Evolutionary conservation across 2,888 invertebrate genomes (phyloP).

Genomic region (Cybosia mesomella): DNA sequence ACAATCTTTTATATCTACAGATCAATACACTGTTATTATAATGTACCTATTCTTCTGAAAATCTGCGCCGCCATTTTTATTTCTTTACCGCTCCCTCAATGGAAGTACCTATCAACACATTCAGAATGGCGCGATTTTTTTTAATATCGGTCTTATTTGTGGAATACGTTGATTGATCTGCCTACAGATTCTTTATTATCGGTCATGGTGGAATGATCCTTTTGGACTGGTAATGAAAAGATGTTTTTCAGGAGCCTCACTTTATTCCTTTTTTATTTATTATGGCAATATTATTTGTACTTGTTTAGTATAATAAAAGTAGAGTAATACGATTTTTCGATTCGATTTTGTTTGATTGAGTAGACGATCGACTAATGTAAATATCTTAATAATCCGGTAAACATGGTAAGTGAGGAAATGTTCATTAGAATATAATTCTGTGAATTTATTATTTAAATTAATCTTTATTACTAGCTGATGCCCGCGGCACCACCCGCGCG

Average conservation of each 20-base stretch:
- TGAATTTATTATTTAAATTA: too few relatives aligned
- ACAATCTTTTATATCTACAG: neutral
- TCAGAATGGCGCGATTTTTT: constrained; percentile 34
- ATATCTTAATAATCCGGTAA: too few relatives aligned
- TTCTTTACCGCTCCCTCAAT: constrained; percentile 1
- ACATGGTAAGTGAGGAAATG: too few relatives aligned
- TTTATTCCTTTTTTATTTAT: constrained; percentile 25
- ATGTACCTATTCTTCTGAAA: neutral
- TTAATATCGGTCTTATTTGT: constrained; percentile 41
- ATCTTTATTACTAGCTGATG: too few relatives aligned
- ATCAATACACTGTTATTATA: neutral
- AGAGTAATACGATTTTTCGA: neutral
- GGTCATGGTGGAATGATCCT: constrained; percentile 44
- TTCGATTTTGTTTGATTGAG: neutral
- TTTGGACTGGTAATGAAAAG: constrained; percentile 36
- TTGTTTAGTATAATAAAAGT: neutral
- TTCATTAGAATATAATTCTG: too few relatives aligned
- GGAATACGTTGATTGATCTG: constrained; percentile 54
- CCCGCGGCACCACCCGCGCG: too few relatives aligned
- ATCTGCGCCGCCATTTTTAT: constrained; percentile 1
- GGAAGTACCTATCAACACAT: constrained; percentile 31
- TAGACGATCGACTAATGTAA: neutral
- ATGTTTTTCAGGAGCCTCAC: constrained; percentile 27
- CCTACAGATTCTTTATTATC: constrained; percentile 46
- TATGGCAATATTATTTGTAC: constrained; percentile 27